These are phyloP conservation scores for Chaetops frenatus DNA, from an alignment of 2,113 vertebrate species.

Conservation along the genomic window DNA sequence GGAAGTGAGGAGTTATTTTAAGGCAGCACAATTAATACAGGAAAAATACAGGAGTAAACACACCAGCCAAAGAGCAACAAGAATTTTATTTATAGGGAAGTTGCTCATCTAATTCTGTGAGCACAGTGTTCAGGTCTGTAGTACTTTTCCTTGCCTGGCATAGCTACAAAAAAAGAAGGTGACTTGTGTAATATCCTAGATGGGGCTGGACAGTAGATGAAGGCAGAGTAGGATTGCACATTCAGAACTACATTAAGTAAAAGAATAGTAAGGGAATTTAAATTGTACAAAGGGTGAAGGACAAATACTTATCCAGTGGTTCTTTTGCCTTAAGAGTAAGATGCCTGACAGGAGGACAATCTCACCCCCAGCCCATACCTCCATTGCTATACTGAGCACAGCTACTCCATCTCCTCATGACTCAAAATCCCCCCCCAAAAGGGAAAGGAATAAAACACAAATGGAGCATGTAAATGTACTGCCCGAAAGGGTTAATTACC, in stretches of 20 bases:
- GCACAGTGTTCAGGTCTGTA: neutral
- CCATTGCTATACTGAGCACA: neutral
- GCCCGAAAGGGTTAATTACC: neutral
- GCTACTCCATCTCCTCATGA: neutral
- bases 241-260: neutral
- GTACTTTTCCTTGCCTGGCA: neutral
- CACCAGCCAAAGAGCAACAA: neutral
- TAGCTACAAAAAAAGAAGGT: neutral
- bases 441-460: neutral
- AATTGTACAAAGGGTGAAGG: neutral
- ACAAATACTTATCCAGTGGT: neutral
- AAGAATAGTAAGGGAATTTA: neutral
- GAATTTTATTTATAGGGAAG: neutral
- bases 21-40: neutral
- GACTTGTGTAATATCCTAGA: neutral
- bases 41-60: neutral
- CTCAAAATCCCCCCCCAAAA: neutral
- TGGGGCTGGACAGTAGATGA: neutral
- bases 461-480: neutral
- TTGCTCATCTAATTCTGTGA: neutral
- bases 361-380: neutral
- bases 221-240: neutral
- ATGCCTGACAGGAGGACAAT: neutral
- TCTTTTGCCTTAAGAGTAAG: neutral
- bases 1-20: constrained; percentile 40